phyloP scores from a whole-genome alignment of 2,113 vertebrate genomes.

The Hiodon tergisus region DNA sequence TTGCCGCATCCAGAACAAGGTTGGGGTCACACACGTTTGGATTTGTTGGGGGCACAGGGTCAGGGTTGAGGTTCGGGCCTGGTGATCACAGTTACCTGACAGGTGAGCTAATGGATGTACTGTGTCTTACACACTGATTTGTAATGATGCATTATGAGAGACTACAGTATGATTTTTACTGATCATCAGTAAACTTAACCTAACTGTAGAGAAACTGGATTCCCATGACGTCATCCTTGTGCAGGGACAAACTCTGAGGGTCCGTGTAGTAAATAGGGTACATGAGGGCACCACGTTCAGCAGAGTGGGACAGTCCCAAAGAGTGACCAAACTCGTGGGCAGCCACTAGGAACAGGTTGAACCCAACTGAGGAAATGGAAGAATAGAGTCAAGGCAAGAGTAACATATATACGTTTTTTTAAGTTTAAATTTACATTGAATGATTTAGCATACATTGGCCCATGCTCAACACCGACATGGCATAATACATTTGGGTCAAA shows the following conservation, averaged over 20 bases:
- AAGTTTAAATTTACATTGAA: too few species aligned
- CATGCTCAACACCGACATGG: too few species aligned
- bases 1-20: slow-evolving; percentile 73
- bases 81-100: neutral
- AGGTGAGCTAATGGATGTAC: neutral
- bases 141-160: too few species aligned
- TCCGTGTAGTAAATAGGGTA: slow-evolving; percentile 71
- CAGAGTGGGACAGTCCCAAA: slow-evolving; percentile 80
- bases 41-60: slow-evolving; percentile 52
- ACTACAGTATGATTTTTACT: too few species aligned
- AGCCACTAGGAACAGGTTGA: slow-evolving; percentile 79
- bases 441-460: too few species aligned
- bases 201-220: slow-evolving; percentile 90
- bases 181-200: slow-evolving; percentile 5
- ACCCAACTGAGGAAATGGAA: slow-evolving; percentile 53
- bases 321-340: slow-evolving; percentile 95
- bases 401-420: too few species aligned
- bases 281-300: slow-evolving; percentile 83
- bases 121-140: too few species aligned
- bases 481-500: too few species aligned
- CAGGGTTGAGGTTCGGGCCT: slow-evolving; percentile 56
- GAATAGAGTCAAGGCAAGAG: neutral
- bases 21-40: slow-evolving; percentile 71
- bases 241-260: slow-evolving; percentile 64
- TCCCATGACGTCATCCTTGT: slow-evolving; percentile 78